Evolutionary conservation across 2,888 invertebrate genomes (phyloP).

Genomic region (Synanthedon tipuliformis): DNA sequence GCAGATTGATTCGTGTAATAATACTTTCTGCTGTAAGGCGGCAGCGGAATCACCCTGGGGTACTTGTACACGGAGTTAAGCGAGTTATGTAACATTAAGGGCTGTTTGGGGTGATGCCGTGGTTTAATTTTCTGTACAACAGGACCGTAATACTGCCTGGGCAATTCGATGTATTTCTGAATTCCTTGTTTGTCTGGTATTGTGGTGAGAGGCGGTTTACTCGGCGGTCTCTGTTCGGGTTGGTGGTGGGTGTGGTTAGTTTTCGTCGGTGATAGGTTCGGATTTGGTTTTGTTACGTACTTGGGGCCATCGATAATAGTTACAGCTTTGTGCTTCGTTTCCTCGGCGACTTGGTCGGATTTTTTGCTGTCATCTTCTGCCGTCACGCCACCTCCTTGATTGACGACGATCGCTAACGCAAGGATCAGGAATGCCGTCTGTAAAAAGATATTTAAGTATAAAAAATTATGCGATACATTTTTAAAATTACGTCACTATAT

Average conservation of each 20-base stretch:
- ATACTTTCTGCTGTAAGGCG: conserved; percentile 22
- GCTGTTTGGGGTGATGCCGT: conserved; percentile 31
- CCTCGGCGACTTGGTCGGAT: conserved; percentile 50
- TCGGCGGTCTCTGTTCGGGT: conserved; percentile 37
- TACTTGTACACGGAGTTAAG: conserved; percentile 44
- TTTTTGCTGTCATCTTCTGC: conserved; percentile 24
- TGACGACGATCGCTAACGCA: conserved; percentile 59
- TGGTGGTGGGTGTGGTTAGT: conserved; percentile 23
- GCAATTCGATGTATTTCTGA: conserved; percentile 27
- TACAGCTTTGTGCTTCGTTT: conserved; percentile 40
- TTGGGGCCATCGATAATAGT: conserved; percentile 40
- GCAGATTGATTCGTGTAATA: conserved; percentile 21
- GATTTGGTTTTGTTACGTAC: conserved; percentile 23
- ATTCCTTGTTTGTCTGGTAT: conserved; percentile 25
- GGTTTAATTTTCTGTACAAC: conserved; percentile 25
- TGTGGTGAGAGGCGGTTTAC: conserved; percentile 41
- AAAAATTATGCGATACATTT: no score
- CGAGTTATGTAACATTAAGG: conserved; percentile 24
- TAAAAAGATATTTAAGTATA: conserved; percentile 12
- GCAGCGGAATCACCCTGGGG: conserved; percentile 42
- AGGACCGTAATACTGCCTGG: conserved; percentile 30
- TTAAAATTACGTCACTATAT: no score
- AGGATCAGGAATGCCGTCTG: conserved; percentile 64
- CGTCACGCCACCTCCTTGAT: conserved; percentile 41
- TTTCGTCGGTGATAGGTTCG: conserved; percentile 13